phyloP scores from a whole-genome alignment of 2,797 vertebrate genomes.

The Phalanger gymnotis region DNA sequence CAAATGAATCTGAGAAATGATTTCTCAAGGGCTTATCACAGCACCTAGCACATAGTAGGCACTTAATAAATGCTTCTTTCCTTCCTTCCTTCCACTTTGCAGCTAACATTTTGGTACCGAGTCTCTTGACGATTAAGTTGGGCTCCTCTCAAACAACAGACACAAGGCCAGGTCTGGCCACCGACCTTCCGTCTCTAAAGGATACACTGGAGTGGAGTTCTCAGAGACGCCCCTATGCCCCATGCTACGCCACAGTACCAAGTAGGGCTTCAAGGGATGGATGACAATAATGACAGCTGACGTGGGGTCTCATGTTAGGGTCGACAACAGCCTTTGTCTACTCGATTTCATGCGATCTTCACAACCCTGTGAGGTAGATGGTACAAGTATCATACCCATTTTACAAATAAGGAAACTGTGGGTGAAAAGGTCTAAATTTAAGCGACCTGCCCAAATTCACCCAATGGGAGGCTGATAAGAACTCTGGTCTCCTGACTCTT shows the following conservation, averaged over 20 bases:
- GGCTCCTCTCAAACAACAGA: background rate
- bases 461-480: background rate
- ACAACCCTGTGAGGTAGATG: background rate
- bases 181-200: background rate
- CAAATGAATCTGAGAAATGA: conserved; percentile 32
- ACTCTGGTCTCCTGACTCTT: conserved; percentile 28
- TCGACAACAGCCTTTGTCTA: background rate
- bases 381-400: conserved; percentile 32
- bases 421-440: background rate
- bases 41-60: conserved; percentile 10
- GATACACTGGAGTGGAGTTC: background rate
- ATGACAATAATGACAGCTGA: background rate
- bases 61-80: background rate
- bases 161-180: background rate
- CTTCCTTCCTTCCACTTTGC: background rate
- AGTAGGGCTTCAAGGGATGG: background rate
- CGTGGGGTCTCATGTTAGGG: background rate
- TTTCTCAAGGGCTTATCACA: conserved; percentile 7
- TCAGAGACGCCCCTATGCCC: background rate
- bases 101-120: background rate
- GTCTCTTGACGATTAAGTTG: background rate
- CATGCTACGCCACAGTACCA: background rate
- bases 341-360: conserved; percentile 1
- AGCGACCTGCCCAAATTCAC: conserved; percentile 1
- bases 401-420: conserved; percentile 44